Conservation (phyloP, 2,888 invertebrate genomes). For the Drosophila dives region DNA sequence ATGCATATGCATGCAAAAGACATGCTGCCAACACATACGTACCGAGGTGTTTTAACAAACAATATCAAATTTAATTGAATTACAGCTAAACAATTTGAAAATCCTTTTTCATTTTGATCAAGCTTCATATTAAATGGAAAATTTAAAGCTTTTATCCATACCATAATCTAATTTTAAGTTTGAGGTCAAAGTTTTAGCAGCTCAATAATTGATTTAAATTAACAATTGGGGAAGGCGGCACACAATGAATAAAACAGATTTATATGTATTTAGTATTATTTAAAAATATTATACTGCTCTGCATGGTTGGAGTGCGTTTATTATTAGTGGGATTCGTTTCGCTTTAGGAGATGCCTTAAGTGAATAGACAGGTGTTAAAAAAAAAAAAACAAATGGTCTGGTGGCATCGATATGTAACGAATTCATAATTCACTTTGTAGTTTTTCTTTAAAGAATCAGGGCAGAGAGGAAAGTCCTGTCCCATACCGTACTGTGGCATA, state of each 20-base stretch:
- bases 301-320: neutral
- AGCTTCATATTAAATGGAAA: neutral
- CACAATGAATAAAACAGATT: neutral
- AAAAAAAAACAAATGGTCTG: neutral
- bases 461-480: neutral
- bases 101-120: neutral
- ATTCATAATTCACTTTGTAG: neutral
- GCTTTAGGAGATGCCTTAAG: neutral
- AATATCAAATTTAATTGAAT: slow-evolving; percentile 11
- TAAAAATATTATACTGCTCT: neutral
- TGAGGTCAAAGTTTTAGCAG: neutral
- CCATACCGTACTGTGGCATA: neutral
- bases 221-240: neutral
- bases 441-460: neutral
- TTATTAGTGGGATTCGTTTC: neutral
- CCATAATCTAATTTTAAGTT: neutral
- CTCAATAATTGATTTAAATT: neutral
- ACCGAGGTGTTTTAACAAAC: slow-evolving; percentile 9
- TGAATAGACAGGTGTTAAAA: too few relatives aligned
- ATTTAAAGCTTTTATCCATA: neutral
- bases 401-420: neutral
- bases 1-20: slow-evolving; percentile 45
- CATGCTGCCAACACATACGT: slow-evolving; percentile 24
- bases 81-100: slow-evolving; percentile 9
- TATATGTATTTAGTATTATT: neutral